Base-by-base conservation (phyloP, 2,113 vertebrate genomes). In the Raphicerus campestris region DNA sequence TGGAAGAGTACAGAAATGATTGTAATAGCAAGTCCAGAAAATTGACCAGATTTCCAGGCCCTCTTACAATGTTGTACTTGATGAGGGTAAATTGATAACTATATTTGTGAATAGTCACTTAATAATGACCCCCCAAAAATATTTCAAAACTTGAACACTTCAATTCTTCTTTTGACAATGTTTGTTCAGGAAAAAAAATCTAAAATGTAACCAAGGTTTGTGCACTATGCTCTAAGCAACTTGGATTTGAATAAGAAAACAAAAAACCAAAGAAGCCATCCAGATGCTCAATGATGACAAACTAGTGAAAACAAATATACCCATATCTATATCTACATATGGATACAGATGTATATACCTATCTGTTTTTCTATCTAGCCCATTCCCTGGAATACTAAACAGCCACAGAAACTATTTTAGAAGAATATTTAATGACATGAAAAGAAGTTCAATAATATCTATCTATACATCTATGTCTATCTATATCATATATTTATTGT, bases 351-450 rank as follows among this genome's bases (percentile, higher is more conserved):
- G 49, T 19, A 24, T 17, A 88, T 32, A 66, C 26, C 45, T 42
- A 80, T 89, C 5, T 19, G 63, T 42, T 63, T 6, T 10, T 75
- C 10, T 35, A 20, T 70, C 14, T 56, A 73, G 13, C 16, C 15
- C 17, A 93, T 53, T 19, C 39, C 28, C 2, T 73, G 28, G 8
- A 95, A 85, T 17, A 96, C 16, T 63, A 93, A 84, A 84, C 20
- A 96, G 30, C 2, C 82, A 95, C 6, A 1, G 32, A 91, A 87
- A 95, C 6, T 82, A 90, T 80, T 92, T 93, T 97, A 96, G 70
- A 96, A 97, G 97, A 95, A 96, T 97, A 92, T 97, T 97, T 97
- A 97, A 97, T 98, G 93, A 94, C 93, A 94, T 87, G 94, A 95
- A 97, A 94, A 45, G 77, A 94, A 92, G 63, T 89, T 96, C 45